A percentile compares a stretch with the other conserved stretches of the same genome.
Conservation (phyloP, 2,113 vertebrate species). For the Microtus richardsoni region DNA sequence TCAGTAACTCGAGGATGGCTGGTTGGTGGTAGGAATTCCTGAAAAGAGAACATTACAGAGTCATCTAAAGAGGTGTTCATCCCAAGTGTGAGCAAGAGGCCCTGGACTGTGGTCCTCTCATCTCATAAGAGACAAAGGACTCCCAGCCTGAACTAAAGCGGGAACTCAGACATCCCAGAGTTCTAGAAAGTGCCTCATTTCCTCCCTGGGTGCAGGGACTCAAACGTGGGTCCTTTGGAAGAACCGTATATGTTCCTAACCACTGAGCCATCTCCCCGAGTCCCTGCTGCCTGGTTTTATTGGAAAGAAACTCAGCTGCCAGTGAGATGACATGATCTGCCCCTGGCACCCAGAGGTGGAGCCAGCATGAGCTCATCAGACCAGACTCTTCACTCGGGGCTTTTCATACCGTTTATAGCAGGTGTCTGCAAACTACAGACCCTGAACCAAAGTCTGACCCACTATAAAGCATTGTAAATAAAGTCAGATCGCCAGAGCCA, state of each 20-base stretch:
- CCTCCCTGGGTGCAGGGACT: not conserved
- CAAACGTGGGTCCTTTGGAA: not conserved
- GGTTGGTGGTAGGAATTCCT: not conserved
- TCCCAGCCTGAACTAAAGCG: not conserved
- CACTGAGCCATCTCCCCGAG: not conserved
- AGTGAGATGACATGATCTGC: not conserved
- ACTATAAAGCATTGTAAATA: not conserved
- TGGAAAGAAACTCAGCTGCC: constrained; percentile 7
- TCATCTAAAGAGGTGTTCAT: not conserved
- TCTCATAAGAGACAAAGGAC: not conserved
- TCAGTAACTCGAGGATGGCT: not conserved
- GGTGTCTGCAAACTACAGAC: not conserved
- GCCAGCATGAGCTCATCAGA: not conserved
- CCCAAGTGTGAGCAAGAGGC: not conserved
- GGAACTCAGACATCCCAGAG: not conserved
- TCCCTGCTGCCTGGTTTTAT: not conserved
- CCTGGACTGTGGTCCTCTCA: not conserved
- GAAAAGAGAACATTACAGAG: constrained; percentile 1
- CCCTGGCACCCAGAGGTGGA: not conserved
- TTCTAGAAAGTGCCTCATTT: not conserved
- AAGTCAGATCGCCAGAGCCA: constrained; percentile 5
- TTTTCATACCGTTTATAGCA: not conserved
- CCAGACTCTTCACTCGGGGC: not conserved
- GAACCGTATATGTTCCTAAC: not conserved
- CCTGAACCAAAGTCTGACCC: not conserved